Evolutionary conservation across 1,140 invertebrate species (phyloP).

Genomic region (Stegodyphus mimosarum): DNA sequence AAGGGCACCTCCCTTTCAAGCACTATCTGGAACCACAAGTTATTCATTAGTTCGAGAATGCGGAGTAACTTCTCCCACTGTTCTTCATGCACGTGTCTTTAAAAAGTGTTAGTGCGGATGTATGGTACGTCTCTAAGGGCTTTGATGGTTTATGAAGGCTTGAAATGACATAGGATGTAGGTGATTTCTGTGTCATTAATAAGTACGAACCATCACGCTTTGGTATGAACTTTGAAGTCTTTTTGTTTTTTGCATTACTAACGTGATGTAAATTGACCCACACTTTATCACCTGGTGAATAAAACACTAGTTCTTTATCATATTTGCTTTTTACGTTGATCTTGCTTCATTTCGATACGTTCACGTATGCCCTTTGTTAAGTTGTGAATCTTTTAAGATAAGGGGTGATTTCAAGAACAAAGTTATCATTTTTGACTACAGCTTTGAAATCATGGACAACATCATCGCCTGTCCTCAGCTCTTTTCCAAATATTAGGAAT

Average conservation of each 20-base stretch:
- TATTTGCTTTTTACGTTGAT: too few species aligned
- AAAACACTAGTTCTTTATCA: too few species aligned
- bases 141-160: too few species aligned
- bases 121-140: too few species aligned
- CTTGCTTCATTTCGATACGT: too few species aligned
- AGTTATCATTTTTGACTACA: conserved; percentile 7
- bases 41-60: conserved; percentile 10
- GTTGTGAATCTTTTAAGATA: conserved; percentile 1
- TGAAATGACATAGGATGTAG: background rate
- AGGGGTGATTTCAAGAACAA: conserved; percentile 1
- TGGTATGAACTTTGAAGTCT: conserved; percentile 1
- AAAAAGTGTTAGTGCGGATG: too few species aligned
- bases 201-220: conserved; percentile 2
- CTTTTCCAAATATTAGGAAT: background rate
- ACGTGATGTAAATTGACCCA: background rate
- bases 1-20: too few species aligned
- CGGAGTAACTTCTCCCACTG: too few species aligned
- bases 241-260: conserved; percentile 3
- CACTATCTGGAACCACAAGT: too few species aligned
- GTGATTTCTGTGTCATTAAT: background rate
- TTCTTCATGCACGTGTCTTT: too few species aligned
- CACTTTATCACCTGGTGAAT: too few species aligned
- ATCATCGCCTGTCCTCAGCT: conserved; percentile 6
- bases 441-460: background rate
- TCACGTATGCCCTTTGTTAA: too few species aligned